These are phyloP conservation scores for Adelphocoris suturalis DNA, from an alignment of 2,888 invertebrate species.

Conservation along the genomic window DNA sequence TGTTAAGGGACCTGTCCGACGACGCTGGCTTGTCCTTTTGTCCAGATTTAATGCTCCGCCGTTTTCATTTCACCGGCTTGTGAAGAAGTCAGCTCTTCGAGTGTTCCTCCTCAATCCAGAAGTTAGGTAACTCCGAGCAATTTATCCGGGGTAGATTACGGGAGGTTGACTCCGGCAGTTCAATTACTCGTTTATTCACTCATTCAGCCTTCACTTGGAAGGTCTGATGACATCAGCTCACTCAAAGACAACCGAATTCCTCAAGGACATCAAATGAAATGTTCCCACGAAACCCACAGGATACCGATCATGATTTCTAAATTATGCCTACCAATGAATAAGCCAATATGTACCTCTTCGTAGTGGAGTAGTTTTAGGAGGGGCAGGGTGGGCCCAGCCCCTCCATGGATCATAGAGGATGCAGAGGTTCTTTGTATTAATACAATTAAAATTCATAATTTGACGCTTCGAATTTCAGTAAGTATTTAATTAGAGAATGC, in stretches of 20 bases:
- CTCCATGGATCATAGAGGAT: too few relatives aligned
- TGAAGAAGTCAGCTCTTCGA: not conserved
- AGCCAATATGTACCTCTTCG: too few relatives aligned
- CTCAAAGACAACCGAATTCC: not conserved
- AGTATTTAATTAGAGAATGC: too few relatives aligned
- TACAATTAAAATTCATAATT: too few relatives aligned
- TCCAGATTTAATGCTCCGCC: conserved; percentile 41
- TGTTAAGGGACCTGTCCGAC: conserved; percentile 61
- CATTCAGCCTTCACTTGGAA: not conserved
- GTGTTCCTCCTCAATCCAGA: conserved; percentile 40
- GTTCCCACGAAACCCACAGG: too few relatives aligned
- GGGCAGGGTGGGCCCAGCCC: too few relatives aligned
- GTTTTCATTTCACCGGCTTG: not conserved
- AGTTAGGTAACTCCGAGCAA: conserved; percentile 29
- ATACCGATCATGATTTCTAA: too few relatives aligned
- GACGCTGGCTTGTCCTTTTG: conserved; percentile 47
- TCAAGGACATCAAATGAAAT: not conserved
- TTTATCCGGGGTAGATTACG: conserved; percentile 41
- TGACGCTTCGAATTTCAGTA: too few relatives aligned
- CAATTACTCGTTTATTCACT: conserved; percentile 30
- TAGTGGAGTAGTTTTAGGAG: too few relatives aligned
- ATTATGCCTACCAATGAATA: too few relatives aligned
- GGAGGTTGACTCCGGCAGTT: conserved; percentile 13
- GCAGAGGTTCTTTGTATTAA: too few relatives aligned
- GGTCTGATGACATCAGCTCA: conserved; percentile 33